Evolutionary conservation across 2,113 vertebrate genomes (phyloP), one percentile per base, ranked within the genome.

Genomic region (Dipodomys merriami): DNA sequence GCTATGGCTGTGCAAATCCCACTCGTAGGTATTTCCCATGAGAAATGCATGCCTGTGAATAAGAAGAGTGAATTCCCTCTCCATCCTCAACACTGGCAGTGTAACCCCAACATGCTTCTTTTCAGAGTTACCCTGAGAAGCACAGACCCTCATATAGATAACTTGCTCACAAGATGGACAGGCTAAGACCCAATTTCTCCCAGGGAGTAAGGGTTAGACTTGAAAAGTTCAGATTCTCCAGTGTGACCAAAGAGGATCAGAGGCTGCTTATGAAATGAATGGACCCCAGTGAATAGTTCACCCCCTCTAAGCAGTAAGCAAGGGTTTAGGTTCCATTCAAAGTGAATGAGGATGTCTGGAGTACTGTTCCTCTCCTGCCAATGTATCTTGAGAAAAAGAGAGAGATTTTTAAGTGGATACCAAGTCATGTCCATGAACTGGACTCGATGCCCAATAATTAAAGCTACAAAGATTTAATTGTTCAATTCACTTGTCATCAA

Each of bases 401-500:
- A 65, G 82, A 76, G 22, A 71, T 27, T 46, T 86, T 80, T 27
- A 84, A 72, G 22, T 69, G 12, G n/a, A 46, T 57, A 2, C 64
- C 9, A 86, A 83, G 76, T 86, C 80, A 76, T 30, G 64, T 11
- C 68, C 69, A 23, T 19, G 13, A 89, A 79, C 22, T n/a, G 68
- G 67, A 74, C 25, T 86, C 60, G 67, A 13, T 25, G 18, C 25
- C 29, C 33, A 9, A 29, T 72, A 68, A 68, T 10, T 86, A 62
- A 92, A 33, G 13, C 68, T 90, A 71, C 74, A 7, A 68, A 60
- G 90, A 33, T 64, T 93, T 81, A 57, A 57, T 57, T 57, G 15
- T 57, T 53, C 25, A 86, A 35, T 69, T 84, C 77, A 88, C 46
- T 57, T 73, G 67, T 80, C 76, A 91, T 77, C 86, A 93, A 27